Evolutionary conservation across 2,888 invertebrate species (phyloP), one percentile per base, ranked within the genome.

Genomic region (Gari tellinella): DNA sequence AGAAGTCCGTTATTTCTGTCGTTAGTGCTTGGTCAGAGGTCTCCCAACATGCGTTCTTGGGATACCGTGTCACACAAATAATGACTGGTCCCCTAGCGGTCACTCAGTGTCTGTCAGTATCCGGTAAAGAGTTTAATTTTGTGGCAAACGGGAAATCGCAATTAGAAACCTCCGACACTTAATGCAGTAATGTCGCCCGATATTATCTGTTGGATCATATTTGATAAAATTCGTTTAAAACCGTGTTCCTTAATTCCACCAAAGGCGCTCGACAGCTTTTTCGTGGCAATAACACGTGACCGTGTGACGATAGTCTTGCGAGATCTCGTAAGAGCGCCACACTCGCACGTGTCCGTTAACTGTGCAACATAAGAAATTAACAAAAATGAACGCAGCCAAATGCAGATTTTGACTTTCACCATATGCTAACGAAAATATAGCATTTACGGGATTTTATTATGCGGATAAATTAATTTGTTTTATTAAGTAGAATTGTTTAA

Each of bases 221-320:
- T 45, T 61, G 61, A 61, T 61, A 51, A 61, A 61, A 51, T 51
- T 61, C 23, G n/a, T 38, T 41, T 15, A 15, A 19, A 49, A 8
- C 10, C 26, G n/a, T 49, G 49, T 61, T 51, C 51, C n/a, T 23
- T 10, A 41, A 41, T 41, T 38, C 19, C 14, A 17, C 17, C 53
- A 31, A 51, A 25, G 61, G 52, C 26, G 41, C 14, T 19, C 19
- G 38, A 48, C 75, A 75, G 75, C 65, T 62, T 52, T 57, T 58
- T 46, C 41, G 48, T 41, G 69, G 58, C 46, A 46, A 63, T 38
- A 37, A 37, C 75, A 70, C 75, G 69, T 58, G 75, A 31, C 8
- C 15, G 17, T 15, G 43, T 45, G 26, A 38, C 62, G 31, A 31
- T 4, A 31, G 31, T 31, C 31, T 31, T 10, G 31, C 31, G 31